Evolutionary conservation across 1,140 invertebrate genomes (phyloP).

Genomic region (Eupristina koningsbergeri): DNA sequence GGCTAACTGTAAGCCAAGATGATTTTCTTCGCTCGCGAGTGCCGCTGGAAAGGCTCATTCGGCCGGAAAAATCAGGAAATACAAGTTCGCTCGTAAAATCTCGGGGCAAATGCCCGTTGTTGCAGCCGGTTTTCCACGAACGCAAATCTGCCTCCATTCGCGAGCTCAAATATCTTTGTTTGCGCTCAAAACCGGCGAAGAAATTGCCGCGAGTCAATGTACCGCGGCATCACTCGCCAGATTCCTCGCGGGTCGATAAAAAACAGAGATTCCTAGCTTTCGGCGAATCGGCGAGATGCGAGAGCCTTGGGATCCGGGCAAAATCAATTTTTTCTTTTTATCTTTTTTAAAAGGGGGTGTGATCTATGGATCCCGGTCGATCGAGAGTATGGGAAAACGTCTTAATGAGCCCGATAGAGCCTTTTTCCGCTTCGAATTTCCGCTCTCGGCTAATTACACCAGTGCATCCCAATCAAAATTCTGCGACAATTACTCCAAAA

Average conservation of each 20-base stretch:
- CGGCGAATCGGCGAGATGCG: no score
- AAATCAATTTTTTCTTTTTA: constrained; percentile 4
- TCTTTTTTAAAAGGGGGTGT: no score
- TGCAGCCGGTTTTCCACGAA: constrained; percentile 25
- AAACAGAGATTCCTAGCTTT: neutral
- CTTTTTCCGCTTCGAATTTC: neutral
- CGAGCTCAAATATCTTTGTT: constrained; percentile 38
- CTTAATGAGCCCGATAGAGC: neutral
- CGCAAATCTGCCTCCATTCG: neutral
- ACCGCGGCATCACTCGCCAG: neutral
- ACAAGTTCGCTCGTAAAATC: constrained; percentile 45
- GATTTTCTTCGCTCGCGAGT: neutral
- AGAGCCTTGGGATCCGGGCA: no score
- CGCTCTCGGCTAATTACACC: constrained; percentile 27
- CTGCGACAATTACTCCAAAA: neutral
- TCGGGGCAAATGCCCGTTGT: constrained; percentile 18
- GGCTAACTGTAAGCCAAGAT: constrained; percentile 9
- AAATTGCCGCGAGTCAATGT: constrained; percentile 30
- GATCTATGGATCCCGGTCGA: no score
- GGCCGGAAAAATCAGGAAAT: constrained; percentile 44
- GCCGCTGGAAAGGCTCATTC: neutral
- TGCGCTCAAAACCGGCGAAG: neutral
- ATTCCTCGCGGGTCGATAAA: neutral
- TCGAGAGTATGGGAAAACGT: no score
- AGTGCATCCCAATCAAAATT: neutral